A percentile compares a stretch with the other conserved stretches of the same genome.
These are phyloP conservation scores for Hypsopygia costalis DNA, from an alignment of 2,888 invertebrate genomes.

Conservation along the genomic window DNA sequence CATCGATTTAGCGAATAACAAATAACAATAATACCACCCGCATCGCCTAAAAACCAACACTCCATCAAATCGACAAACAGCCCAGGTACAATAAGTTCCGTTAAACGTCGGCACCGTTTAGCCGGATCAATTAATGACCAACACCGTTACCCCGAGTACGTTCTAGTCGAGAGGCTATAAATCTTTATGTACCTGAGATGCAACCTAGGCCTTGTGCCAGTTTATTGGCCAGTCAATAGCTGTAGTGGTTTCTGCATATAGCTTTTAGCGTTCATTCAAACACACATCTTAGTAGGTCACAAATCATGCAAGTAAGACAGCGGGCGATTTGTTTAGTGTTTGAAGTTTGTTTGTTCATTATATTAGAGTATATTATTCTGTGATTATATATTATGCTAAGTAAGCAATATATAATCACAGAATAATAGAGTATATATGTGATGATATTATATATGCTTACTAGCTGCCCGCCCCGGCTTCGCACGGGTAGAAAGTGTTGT, in stretches of 20 bases:
- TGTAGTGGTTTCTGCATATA: not conserved
- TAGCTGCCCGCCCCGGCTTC: no score
- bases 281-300: not conserved
- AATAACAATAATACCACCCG: no score
- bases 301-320: no score
- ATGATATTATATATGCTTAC: no score
- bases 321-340: no score
- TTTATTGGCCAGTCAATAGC: not conserved
- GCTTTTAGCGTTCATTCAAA: not conserved
- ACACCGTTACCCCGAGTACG: conserved; percentile 34
- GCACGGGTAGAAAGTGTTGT: no score
- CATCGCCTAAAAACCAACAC: not conserved
- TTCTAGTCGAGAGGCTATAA: not conserved
- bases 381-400: no score
- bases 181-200: not conserved
- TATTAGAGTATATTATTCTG: no score
- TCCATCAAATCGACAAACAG: not conserved
- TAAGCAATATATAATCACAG: no score
- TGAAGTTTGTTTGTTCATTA: no score
- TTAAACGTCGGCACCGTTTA: conserved; percentile 23
- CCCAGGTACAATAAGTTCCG: conserved; percentile 12
- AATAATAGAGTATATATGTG: no score
- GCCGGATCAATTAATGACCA: conserved; percentile 36
- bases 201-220: not conserved
- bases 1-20: no score